Evolutionary conservation across 2,888 invertebrate genomes (phyloP), one percentile per base, ranked within the genome.

Genomic region (Leuctra nigra): DNA sequence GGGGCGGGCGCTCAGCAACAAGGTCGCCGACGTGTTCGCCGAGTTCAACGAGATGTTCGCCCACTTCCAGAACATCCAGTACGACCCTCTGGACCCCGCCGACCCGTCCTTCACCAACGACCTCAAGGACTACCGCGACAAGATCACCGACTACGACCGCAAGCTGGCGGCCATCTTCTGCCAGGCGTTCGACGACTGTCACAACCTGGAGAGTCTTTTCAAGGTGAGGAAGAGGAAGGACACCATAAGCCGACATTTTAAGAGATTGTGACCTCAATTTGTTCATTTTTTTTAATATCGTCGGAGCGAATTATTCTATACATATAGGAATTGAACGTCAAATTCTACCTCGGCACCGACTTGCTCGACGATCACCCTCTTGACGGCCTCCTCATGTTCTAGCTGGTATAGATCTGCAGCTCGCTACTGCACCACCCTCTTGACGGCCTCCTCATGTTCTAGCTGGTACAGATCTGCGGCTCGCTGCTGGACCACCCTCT

Each of bases 111-210:
- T 94, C 66, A 67, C 80, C 1, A 68, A 71, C 0, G 91, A 92
- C 65, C 80, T 82, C 60, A 66, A 74, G 0, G 69, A 71, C 1
- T 91, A 91, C 68, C 74, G 79, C 66, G 71, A 69, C 1, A 81
- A 81, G 58, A 75, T 79, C 1, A 77, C 80, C 24, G 86, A 88
- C 65, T 80, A 87, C 53, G 94, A 95, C 68, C 77, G 86, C 58
- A 76, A 86, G 60, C 74, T 95, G 35, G 89, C 88, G 0, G 83
- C 87, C 16, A 80, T 92, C 60, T 87, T 93, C 66, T 79, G 83
- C 11, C 84, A 87, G 66, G 89, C 87, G 0, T 85, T 91, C 63
- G 85, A 86, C 57, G 93, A 94, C 66, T 90, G 89, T 63, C 76
- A 77, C 62, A 84, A 83, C 33, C 68, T 85, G 7, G 83, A 82